Base-by-base conservation (phyloP, 1,140 invertebrate species). In the Bombus balteatus region DNA sequence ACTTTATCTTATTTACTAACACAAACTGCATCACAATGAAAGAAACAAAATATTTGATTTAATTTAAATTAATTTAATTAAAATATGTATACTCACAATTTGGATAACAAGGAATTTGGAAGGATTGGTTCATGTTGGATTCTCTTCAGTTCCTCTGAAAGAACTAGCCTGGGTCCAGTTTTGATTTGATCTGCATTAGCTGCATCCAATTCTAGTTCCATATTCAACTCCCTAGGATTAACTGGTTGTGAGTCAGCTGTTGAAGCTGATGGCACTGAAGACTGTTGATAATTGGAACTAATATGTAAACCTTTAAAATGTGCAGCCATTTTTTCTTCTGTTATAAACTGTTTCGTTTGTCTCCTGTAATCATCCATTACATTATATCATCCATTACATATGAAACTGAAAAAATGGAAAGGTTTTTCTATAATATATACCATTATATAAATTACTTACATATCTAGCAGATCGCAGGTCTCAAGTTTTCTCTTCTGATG, bases 261-360 rank as follows among this genome's bases (percentile, higher is more conserved):
- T 15, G 94, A 93, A 43, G 92, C 93, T 3, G 93, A 92, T 62
- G 93, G 79, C 2, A 76, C 41, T 10, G 92, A 73, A 57, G 89
- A 89, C n/a, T 90, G 71, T 65, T 91, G 75, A 75, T 78, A 87
- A 85, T 94, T 94, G 9, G 93, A 89, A 92, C 95, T 96, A 85
- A 98, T 97, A 89, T 97, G 97, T 39, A 98, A 93, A 57, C 96
- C 96, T 88, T 96, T 96, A 85, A 98, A 96, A 91, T 97, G 97
- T 65, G 97, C 97, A 32, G 97, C 96, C 96, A 98, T 97, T 94
- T 97, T 97, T 92, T 98, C 97, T 93, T 98, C 97, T 2, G 97
- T 97, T 86, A 98, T 97, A n/a, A 97, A 95, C 90, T 97, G 97
- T 93, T 98, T 98, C n/a, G 95, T 91, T 37, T 96, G 96, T 37